Percentiles rank a stretch among this genome's conserved stretches.
Conservation (phyloP, 37 sponge, comb jelly and placozoan genomes). For the Geodia barretti region DNA sequence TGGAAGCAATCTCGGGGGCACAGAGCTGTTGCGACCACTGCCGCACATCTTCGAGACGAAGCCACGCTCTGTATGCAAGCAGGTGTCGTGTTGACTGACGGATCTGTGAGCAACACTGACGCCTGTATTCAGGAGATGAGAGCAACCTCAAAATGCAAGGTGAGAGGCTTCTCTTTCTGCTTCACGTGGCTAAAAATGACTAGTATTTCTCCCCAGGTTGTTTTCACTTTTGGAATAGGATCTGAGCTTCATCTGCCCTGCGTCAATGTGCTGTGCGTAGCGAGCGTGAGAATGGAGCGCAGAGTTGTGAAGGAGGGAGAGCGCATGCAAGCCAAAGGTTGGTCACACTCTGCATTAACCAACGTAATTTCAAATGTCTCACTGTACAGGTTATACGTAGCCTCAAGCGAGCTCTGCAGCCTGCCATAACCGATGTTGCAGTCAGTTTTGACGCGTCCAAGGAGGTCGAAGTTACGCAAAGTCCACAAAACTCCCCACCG, state of each 20-base stretch:
- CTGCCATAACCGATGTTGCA: conserved; percentile 24
- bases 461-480: not conserved
- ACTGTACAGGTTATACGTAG: conserved; percentile 55
- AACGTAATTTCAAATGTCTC: not conserved
- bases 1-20: conserved; percentile 68
- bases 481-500: conserved; percentile 39
- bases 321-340: conserved; percentile 46
- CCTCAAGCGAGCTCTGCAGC: conserved; percentile 55
- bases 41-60: conserved; percentile 50
- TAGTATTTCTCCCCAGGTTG: not conserved
- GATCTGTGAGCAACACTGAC: conserved; percentile 64
- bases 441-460: conserved; percentile 7
- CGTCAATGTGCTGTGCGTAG: conserved; percentile 58
- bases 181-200: too few relatives aligned
- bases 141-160: conserved; percentile 37
- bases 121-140: conserved; percentile 45
- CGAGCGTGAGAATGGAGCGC: conserved; percentile 62
- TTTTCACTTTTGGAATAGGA: conserved; percentile 73
- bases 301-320: conserved; percentile 54
- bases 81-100: conserved; percentile 72
- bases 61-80: conserved; percentile 50
- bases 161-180: not conserved
- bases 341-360: not conserved
- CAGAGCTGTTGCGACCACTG: conserved; percentile 58
- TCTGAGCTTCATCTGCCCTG: conserved; percentile 58